Base-by-base conservation (phyloP, 2,113 vertebrate genomes). In the Austrofundulus limnaeus region DNA sequence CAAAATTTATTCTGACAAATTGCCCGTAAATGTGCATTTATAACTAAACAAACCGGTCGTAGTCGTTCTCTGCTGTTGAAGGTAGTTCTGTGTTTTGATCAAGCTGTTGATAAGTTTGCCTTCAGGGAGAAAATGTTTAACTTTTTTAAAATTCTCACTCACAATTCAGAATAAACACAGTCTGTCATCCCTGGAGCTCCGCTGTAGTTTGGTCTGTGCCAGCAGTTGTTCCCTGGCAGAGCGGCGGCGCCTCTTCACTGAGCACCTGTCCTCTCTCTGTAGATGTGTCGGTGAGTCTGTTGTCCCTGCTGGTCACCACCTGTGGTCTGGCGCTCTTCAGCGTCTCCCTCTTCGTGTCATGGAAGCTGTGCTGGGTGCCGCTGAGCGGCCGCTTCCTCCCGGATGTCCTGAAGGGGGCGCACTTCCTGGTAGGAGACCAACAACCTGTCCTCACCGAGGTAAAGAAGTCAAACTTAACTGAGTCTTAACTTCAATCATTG, bases 351-450 rank as follows among this genome's bases (percentile, higher is more conserved):
- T 99, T 98, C n/a, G 97, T 99, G 19, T 98, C 97, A 83, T 99
- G 96, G 96, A 99, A 99, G 87, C 90, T 99, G 77, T 98, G 96
- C 85, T 99, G 97, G 97, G 92, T 97, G 77, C 97, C 97, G 1
- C 96, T 96, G 93, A 94, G 95, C 68, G 94, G 96, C 68, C 94
- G 94, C 53, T 94, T 95, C 61, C 77, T 95, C 65, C 91, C 93
- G 0, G 93, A 94, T 67, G 86, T 93, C 51, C 91, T 67, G 85
- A 98, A 96, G 90, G 94, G 94, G 70, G 85, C 92, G 65, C 94
- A 96, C 71, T 90, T 89, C 68, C 58, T 89, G 61, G 85, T 87
- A 53, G 94, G 93, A 57, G 96, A 98, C 72, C 94, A 90, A 63
- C 81, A 95, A 63, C 90, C 93, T 21, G 95, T 94, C 70, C 94